Base-by-base conservation (phyloP, 2,113 vertebrate genomes). In the Percina caprodes region DNA sequence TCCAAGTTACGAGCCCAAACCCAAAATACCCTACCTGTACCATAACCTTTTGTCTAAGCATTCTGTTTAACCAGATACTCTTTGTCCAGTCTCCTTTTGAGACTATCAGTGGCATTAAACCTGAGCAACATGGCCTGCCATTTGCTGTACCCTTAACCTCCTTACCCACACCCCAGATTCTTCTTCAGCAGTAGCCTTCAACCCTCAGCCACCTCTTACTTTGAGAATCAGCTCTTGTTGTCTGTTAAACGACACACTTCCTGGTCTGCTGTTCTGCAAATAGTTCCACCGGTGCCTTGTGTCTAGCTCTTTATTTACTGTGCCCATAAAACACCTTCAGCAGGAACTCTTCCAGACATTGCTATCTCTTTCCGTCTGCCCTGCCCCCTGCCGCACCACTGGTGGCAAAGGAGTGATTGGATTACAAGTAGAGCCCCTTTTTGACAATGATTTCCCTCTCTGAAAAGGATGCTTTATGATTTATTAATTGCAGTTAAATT, bases 281-380 rank as follows among this genome's bases (percentile, higher is more conserved):
- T 79, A 85, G 77, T 82, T 80, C 45, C 55, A 23, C 51, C 35
- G 21, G 42, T 70, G 30, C 70, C 79, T 33, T 66, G 73, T 80
- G 77, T 76, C 70, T 80, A 63, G 49, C 56, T 69, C 52, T 67
- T 82, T 89, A 86, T 92, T 88, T 88, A 84, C 79, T 30, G 66
- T 83, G 62, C 73, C 77, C 67, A 79, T 92, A 90, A 93, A 89
- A 90, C 39, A 1, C 56, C 69, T 86, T 69, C n/a, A 42, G 56
- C 83, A 67, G 87, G 68, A 88, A 82, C 77, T 58, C 52, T 72
- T 86, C 63, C 79, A 90, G 90, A 89, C 86, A 76, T 66, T 68
- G 42, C 81, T 80, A 55, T 84, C 73, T 83, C 56, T 81, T 91
- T 70, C 74, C 21, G 49, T 69, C 56, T 14, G 58, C 70, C 24